Conservation (phyloP, 92 coral and sea anemone species). For the Galaxea fascicularis region DNA sequence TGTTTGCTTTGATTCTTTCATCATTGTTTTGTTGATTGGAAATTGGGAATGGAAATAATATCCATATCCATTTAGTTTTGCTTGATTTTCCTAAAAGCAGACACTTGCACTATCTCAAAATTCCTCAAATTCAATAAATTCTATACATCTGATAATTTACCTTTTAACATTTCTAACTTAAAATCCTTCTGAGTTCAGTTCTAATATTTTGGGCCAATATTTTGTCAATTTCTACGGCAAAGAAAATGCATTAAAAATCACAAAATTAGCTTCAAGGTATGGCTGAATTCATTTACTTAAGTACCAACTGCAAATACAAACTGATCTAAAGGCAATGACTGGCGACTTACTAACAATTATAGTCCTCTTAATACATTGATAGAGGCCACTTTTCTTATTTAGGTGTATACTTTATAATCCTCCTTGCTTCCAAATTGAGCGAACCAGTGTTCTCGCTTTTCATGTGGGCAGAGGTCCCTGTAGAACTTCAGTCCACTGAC, state of each 20-base stretch:
- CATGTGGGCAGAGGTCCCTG: conserved; percentile 60
- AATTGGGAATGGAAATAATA: too few species aligned
- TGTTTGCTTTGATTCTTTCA: background rate
- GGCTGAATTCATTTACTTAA: background rate
- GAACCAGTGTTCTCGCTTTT: conserved; percentile 57
- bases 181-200: too few species aligned
- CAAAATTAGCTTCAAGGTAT: background rate
- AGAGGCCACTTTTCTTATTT: too few species aligned
- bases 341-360: background rate
- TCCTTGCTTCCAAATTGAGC: conserved; percentile 8
- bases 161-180: too few species aligned
- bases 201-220: background rate
- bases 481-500: conserved; percentile 71
- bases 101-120: background rate
- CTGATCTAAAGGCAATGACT: background rate
- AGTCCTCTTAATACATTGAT: too few species aligned
- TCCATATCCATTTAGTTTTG: background rate
- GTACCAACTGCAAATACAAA: background rate
- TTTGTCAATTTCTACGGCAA: background rate
- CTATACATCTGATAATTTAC: too few species aligned
- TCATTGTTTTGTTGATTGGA: background rate
- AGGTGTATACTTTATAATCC: conserved; percentile 51
- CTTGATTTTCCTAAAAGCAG: background rate
- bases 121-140: too few species aligned
- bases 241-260: background rate